These are phyloP conservation scores for Bombus pascuorum DNA, from an alignment of 1,140 invertebrate genomes.

Conservation along the genomic window DNA sequence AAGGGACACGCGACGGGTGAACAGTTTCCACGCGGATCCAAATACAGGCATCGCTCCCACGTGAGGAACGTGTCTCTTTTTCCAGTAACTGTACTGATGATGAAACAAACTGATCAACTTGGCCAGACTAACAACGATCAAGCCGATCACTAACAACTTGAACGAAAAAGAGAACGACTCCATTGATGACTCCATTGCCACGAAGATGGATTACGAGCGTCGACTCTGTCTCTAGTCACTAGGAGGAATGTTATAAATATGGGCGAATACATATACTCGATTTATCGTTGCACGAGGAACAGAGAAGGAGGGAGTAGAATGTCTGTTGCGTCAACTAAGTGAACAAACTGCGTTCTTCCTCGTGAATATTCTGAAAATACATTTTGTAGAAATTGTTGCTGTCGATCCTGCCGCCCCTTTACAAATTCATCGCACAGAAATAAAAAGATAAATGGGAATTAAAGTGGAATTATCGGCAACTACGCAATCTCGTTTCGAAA, in stretches of 20 bases:
- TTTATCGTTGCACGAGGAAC: neutral
- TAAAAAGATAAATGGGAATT: neutral
- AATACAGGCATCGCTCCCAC: neutral
- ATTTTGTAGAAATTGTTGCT: neutral
- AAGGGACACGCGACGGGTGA: neutral
- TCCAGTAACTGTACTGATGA: conserved; percentile 51
- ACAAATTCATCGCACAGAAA: too few relatives aligned
- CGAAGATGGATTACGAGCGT: neutral
- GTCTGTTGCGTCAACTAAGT: neutral
- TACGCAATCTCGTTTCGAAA: neutral
- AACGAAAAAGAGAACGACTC: neutral
- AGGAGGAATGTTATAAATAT: conserved; percentile 15
- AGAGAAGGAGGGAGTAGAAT: neutral
- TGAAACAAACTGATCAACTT: neutral
- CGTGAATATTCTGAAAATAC: neutral
- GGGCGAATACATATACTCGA: neutral
- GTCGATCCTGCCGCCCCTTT: neutral
- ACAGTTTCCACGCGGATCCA: neutral
- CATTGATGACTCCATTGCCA: neutral
- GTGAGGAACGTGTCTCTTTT: conserved; percentile 11
- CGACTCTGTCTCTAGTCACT: neutral
- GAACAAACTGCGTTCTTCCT: neutral
- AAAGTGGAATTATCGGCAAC: neutral
- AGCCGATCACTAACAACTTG: neutral
- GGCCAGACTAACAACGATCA: neutral